These are phyloP conservation scores for Cephus nigrinus DNA, from an alignment of 2,888 invertebrate species.

Conservation along the genomic window DNA sequence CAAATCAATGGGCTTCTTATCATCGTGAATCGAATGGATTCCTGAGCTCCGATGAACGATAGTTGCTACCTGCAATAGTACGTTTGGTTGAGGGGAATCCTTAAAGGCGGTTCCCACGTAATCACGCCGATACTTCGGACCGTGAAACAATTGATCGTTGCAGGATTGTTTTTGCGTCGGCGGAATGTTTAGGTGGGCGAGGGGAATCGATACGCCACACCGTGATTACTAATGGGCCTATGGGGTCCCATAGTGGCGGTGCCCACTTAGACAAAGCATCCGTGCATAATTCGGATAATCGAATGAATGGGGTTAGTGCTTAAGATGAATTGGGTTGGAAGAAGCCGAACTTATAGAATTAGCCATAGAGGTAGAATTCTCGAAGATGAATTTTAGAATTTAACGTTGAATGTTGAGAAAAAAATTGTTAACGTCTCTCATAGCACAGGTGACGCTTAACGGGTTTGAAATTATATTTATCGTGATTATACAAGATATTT, in stretches of 20 bases:
- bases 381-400: not conserved
- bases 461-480: not conserved
- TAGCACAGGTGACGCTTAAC: not conserved
- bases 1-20: not conserved
- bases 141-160: slow-evolving; percentile 36
- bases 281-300: slow-evolving; percentile 47
- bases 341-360: slow-evolving; percentile 15
- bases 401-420: not conserved
- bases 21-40: not conserved
- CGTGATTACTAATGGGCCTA: slow-evolving; percentile 33
- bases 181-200: slow-evolving; percentile 27
- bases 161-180: slow-evolving; percentile 13
- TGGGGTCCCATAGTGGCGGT: slow-evolving; percentile 19
- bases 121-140: slow-evolving; percentile 26
- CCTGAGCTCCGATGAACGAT: not conserved
- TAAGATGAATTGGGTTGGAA: slow-evolving; percentile 17
- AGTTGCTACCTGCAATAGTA: not conserved
- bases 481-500: not conserved
- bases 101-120: slow-evolving; percentile 27
- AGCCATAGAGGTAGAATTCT: slow-evolving; percentile 1
- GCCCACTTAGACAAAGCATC: slow-evolving; percentile 33
- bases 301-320: slow-evolving; percentile 31
- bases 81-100: slow-evolving; percentile 13
- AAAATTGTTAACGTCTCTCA: not conserved
- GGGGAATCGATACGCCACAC: slow-evolving; percentile 34